Percentiles rank a stretch among this genome's conserved stretches.
phyloP scores from a whole-genome alignment of 1,140 invertebrate genomes.

The Drosophila mayri region DNA sequence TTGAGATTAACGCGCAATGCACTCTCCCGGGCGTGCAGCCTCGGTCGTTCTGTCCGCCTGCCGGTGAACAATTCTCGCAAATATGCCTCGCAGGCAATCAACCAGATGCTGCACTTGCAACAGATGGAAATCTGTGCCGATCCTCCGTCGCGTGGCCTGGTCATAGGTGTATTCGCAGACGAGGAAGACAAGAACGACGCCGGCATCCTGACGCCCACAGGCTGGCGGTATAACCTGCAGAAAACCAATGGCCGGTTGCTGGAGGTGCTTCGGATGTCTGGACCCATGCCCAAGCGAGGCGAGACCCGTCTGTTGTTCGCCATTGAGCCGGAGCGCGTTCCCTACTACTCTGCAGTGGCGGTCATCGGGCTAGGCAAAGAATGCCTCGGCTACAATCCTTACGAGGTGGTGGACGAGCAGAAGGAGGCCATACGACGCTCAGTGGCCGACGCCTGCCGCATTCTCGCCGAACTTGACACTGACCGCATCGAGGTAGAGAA shows the following conservation, averaged over 20 bases:
- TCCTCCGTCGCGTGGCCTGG: conserved; percentile 75
- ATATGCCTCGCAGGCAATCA: conserved; percentile 73
- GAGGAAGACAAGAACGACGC: conserved; percentile 79
- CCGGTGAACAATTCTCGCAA: neutral
- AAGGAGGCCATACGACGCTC: conserved; percentile 90
- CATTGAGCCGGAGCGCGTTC: conserved; percentile 85
- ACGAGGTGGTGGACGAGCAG: conserved; percentile 88
- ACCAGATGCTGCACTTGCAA: conserved; percentile 76
- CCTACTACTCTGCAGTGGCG: conserved; percentile 87
- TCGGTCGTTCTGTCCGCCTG: neutral
- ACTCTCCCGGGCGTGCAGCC: neutral
- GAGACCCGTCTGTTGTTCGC: conserved; percentile 75
- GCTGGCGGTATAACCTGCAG: conserved; percentile 77
- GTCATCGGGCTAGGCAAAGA: conserved; percentile 90
- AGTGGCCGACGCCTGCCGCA: conserved; percentile 87
- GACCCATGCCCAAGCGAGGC: conserved; percentile 79
- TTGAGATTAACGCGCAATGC: conserved; percentile 39
- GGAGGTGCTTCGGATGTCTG: conserved; percentile 78
- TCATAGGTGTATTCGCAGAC: conserved; percentile 80
- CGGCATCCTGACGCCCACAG: conserved; percentile 73
- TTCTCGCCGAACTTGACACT: conserved; percentile 85
- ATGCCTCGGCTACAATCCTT: conserved; percentile 87
- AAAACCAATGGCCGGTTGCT: conserved; percentile 76
- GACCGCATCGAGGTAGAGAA: conserved; percentile 89
- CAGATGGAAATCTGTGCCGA: conserved; percentile 82